Evolutionary conservation across 2,888 invertebrate genomes (phyloP).

Genomic region (Monoplex corrugatus): DNA sequence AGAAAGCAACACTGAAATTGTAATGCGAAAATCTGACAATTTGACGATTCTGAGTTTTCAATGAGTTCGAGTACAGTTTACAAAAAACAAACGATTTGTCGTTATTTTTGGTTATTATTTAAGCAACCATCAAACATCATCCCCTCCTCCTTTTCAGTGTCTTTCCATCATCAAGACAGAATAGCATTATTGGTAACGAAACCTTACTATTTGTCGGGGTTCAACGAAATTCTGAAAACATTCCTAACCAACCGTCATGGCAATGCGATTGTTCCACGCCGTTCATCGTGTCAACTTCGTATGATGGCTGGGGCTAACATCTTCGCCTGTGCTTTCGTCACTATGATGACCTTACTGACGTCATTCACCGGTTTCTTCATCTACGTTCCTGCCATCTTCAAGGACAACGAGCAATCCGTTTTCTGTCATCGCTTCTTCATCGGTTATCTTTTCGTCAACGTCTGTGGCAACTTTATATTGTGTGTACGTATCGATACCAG

Average conservation of each 20-base stretch:
- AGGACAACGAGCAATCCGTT: slow-evolving; percentile 34
- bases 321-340: slow-evolving; percentile 47
- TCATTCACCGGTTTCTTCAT: slow-evolving; percentile 55
- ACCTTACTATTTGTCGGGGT: no score
- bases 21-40: no score
- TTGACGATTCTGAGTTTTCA: no score
- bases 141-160: no score
- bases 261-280: slow-evolving; percentile 13
- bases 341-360: slow-evolving; percentile 57
- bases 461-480: slow-evolving; percentile 61
- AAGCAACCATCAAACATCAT: no score
- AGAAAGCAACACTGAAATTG: no score
- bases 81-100: no score
- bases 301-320: slow-evolving; percentile 45
- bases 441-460: slow-evolving; percentile 60
- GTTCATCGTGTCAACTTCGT: slow-evolving; percentile 29
- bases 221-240: no score
- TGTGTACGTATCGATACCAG: slow-evolving; percentile 57
- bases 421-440: slow-evolving; percentile 49
- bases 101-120: no score
- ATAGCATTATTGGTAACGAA: no score
- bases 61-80: no score
- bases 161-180: no score
- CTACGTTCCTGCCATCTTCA: slow-evolving; percentile 59
- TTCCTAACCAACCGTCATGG: not conserved